These are phyloP conservation scores for Speoplatyrhinus poulsoni DNA, from an alignment of 2,113 vertebrate species.

Conservation along the genomic window DNA sequence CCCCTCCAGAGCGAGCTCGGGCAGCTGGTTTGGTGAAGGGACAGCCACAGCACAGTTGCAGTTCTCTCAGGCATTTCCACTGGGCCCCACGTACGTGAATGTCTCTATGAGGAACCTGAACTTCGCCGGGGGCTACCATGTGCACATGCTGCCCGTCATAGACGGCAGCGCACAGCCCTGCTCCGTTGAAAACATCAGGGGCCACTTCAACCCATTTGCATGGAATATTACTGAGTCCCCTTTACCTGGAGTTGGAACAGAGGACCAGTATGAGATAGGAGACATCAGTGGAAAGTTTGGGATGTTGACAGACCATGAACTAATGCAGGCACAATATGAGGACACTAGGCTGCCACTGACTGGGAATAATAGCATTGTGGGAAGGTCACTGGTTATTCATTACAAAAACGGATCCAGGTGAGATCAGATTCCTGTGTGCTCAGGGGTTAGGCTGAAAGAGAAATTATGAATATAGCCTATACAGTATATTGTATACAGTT, in stretches of 20 bases:
- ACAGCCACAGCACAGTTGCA: conserved; percentile 50
- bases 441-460: neutral
- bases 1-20: conserved; percentile 40
- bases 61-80: conserved; percentile 67
- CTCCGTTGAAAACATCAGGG: conserved; percentile 67
- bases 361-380: conserved; percentile 72
- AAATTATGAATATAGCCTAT: neutral
- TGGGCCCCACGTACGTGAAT: conserved; percentile 65
- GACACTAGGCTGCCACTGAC: conserved; percentile 74
- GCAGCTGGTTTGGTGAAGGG: conserved; percentile 67
- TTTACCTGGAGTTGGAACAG: conserved; percentile 66
- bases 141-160: conserved; percentile 75
- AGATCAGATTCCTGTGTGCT: conserved; percentile 25
- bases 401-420: conserved; percentile 74
- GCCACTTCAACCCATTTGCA: conserved; percentile 77
- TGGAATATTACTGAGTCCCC: conserved; percentile 65
- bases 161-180: conserved; percentile 59
- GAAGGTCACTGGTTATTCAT: conserved; percentile 80
- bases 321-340: conserved; percentile 32
- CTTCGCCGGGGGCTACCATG: conserved; percentile 72
- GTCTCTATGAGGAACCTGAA: conserved; percentile 66
- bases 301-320: conserved; percentile 45
- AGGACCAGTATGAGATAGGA: conserved; percentile 81
- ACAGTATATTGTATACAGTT: no score
- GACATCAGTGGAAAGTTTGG: conserved; percentile 82